Percentiles rank a stretch among this genome's conserved stretches.
Evolutionary conservation across 1,140 invertebrate genomes (phyloP).

Genomic region (Bombus superbus): DNA sequence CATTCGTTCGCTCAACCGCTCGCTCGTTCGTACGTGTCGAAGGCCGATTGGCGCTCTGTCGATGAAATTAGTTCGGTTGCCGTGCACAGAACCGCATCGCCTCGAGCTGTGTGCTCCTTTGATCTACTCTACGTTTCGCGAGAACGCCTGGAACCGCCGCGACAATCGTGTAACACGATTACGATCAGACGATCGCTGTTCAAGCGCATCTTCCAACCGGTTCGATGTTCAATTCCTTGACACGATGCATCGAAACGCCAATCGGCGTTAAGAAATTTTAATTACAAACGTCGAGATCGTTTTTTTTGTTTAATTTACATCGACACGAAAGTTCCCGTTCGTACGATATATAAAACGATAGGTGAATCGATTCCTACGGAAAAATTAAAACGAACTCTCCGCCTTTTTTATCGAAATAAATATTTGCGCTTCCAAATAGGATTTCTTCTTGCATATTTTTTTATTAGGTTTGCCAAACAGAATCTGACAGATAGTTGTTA

Average conservation of each 20-base stretch:
- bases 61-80: constrained; percentile 59
- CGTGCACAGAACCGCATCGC: constrained; percentile 58
- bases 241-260: neutral
- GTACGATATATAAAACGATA: neutral
- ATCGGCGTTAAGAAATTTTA: constrained; percentile 37
- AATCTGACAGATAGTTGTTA: neutral
- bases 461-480: neutral
- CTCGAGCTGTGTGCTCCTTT: constrained; percentile 56
- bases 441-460: neutral
- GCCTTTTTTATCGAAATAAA: neutral
- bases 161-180: constrained; percentile 63
- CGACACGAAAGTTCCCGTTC: neutral
- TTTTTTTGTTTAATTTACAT: neutral
- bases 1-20: neutral
- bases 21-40: constrained; percentile 30
- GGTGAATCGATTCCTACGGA: neutral
- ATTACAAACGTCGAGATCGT: neutral
- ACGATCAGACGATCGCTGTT: constrained; percentile 26
- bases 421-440: neutral
- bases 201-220: neutral
- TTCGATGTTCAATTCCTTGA: constrained; percentile 50
- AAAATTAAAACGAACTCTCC: neutral
- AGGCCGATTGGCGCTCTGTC: constrained; percentile 44
- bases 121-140: constrained; percentile 56
- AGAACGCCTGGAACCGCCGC: constrained; percentile 43